Percentiles rank a stretch among this genome's conserved stretches.
Conservation (phyloP, 1,140 invertebrate genomes). For the Paramacrobiotus metropolitanus region DNA sequence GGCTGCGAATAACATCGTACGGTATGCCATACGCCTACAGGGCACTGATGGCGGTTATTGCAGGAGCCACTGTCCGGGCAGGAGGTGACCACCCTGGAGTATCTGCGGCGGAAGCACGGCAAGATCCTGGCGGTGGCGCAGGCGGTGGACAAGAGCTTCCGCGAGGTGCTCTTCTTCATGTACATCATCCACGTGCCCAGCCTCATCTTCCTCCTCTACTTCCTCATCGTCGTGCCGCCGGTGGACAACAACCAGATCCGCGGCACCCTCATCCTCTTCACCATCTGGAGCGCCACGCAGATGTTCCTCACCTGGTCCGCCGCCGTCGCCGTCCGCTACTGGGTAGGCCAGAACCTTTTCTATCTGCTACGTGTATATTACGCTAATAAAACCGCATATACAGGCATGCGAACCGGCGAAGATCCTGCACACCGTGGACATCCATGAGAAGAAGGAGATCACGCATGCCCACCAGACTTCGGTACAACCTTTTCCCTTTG, state of each 20-base stretch:
- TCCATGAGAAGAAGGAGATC: not conserved
- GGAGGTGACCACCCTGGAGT: not conserved
- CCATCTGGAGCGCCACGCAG: not conserved
- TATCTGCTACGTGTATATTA: not conserved
- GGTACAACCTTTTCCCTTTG: not conserved
- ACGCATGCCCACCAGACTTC: not conserved
- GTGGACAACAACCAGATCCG: not conserved
- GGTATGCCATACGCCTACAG: no score
- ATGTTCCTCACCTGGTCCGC: not conserved
- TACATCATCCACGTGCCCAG: not conserved
- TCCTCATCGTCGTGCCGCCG: not conserved
- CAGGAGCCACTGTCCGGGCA: not conserved
- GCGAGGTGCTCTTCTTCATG: not conserved
- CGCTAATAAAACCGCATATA: not conserved
- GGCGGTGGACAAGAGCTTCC: not conserved
- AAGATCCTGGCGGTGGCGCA: not conserved
- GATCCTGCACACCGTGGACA: not conserved
- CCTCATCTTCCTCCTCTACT: not conserved
- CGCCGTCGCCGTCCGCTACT: not conserved
- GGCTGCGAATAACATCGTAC: no score
- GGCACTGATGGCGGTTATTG: no score
- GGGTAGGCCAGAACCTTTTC: not conserved
- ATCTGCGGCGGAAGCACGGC: not conserved
- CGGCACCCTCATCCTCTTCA: not conserved
- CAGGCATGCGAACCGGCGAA: not conserved